phyloP scores from a whole-genome alignment of 2,888 invertebrate species.

The Lypha dubia region DNA sequence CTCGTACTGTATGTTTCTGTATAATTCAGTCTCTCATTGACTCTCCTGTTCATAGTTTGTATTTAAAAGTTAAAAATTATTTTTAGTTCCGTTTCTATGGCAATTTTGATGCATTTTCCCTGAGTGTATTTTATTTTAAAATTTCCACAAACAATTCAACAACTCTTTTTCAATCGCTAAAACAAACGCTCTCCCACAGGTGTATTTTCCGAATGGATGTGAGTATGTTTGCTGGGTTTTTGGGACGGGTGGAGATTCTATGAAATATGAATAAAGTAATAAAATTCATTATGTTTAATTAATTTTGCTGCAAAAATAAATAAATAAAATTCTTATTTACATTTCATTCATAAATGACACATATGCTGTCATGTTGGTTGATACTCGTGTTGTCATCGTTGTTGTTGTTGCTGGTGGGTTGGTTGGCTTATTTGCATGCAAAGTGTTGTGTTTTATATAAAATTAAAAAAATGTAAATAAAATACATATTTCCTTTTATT shows the following conservation, averaged over 20 bases:
- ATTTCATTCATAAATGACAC: constrained; percentile 67
- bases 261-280: constrained; percentile 52
- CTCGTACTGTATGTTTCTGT: too few species aligned
- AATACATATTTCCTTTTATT: constrained; percentile 69
- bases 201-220: not conserved
- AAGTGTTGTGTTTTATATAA: constrained; percentile 10
- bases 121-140: constrained; percentile 11
- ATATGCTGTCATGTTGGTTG: constrained; percentile 33
- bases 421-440: constrained; percentile 50
- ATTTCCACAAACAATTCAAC: constrained; percentile 28
- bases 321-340: constrained; percentile 13
- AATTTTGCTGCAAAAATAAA: constrained; percentile 63
- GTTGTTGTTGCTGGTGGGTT: constrained; percentile 34
- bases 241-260: constrained; percentile 7
- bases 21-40: too few species aligned
- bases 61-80: not conserved
- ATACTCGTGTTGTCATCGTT: constrained; percentile 29
- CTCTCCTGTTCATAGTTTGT: not conserved
- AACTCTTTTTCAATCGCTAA: constrained; percentile 45
- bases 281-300: constrained; percentile 68
- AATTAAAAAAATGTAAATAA: constrained; percentile 39
- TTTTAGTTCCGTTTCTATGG: not conserved
- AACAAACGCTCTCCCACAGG: not conserved
- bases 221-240: not conserved
- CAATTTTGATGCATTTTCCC: not conserved